Base-by-base conservation (phyloP, 2,797 vertebrate species). In the Coregonus sp. region DNA sequence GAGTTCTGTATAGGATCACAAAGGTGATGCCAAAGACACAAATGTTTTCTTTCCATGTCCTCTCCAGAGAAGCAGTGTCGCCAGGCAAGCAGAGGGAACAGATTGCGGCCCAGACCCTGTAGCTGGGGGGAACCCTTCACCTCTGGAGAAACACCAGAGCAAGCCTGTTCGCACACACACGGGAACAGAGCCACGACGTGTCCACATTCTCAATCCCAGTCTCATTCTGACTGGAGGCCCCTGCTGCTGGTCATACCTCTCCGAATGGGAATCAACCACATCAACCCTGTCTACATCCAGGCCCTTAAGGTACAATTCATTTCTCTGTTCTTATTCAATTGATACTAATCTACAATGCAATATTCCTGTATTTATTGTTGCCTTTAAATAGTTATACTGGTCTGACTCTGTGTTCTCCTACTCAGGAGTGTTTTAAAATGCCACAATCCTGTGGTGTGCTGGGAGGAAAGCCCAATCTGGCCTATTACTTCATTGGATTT, bases 401-500 rank as follows among this genome's bases (percentile, higher is more conserved):
- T 63, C 6, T 25, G 3, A 63, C 20, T 25, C 3, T 2, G 3
- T n/a, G n/a, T 63, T 63, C 59, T 87, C 80, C 81, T 75, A 85
- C 56, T 11, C 69, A 97, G 96, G 96, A 96, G 87, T 97, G 95
- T 92, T 96, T 97, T 94, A 96, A 96, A 93, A 96, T 96, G 95
- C 95, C 96, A 61, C 95, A 96, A 85, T 97, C 95, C 82, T 94
- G 96, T 92, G 96, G 96, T 83, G 95, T 95, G 35, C 92, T 97
- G 87, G 96, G 96, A 87, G 96, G 96, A 89, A 96, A 96, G 90
- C 95, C 96, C 90, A 97, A 97, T 92, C 94, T 96, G 82, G 96
- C 96, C 77, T 96, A 96, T 91, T 96, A 96, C 91, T 97, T 97
- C 90, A 96, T 97, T 91, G 96, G 96, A 86, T 96, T 94, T 90